Evolutionary conservation across 2,797 vertebrate genomes (phyloP), one percentile per base, ranked within the genome.

Genomic region (Sebastes kiyomatsui): DNA sequence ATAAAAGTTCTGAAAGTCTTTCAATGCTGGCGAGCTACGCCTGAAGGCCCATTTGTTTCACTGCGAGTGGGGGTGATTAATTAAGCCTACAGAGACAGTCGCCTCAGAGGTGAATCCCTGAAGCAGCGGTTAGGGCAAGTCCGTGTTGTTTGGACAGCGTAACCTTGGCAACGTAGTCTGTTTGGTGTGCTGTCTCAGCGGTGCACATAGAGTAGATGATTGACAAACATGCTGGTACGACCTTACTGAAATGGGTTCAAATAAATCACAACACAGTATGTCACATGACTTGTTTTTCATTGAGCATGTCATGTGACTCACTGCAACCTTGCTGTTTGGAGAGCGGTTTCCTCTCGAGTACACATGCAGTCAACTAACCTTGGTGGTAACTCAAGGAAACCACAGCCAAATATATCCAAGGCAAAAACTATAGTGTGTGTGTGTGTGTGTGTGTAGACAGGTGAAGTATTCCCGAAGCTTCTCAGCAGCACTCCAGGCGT

Each of bases 1-100:
- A 85, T 89, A 56, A 77, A 86, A 81, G 64, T 81, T 86, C 70
- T 78, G 49, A 75, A 82, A 82, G 85, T 85, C 80, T 86, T 84
- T 88, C 80, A 79, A 62, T 87, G 69, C 49, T 30, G 66, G 73
- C 49, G 71, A 86, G 75, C 46, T 71, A 25, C 22, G 82, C 88
- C 93, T 91, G 75, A 81, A 89, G 92, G 87, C 77, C 83, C 49
- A 56, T 88, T 90, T 81, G 70, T 81, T 81, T 65, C 68, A 35
- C 75, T 85, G 75, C 75, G 82, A 75, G 84, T 84, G 82, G 59
- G 73, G 69, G 79, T 80, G 86, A 92, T 94, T 93, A 94, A 94
- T 94, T 88, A 91, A 86, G 77, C 79, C 88, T 60, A 79, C 77
- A 82, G 86, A 93, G 87, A 87, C 73, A 0, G 27, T 74, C 80